Percentiles rank a stretch among this genome's conserved stretches.
Conservation (phyloP, 23 tunicate genomes). For the Ascidia mentula region DNA sequence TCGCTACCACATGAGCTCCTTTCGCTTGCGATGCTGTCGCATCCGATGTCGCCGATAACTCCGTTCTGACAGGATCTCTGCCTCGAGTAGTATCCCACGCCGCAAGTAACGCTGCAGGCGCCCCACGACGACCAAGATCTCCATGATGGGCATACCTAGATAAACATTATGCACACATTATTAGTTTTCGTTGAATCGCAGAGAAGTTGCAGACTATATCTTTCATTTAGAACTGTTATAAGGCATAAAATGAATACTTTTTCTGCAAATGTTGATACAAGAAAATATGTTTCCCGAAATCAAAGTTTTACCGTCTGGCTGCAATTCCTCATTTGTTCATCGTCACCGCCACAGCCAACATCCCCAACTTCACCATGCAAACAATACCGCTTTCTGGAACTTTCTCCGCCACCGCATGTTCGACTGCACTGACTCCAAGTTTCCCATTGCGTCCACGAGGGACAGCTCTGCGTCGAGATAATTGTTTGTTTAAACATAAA, state of each 20-base stretch:
- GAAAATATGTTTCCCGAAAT: no score
- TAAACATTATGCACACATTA: neutral
- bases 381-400: conserved; percentile 34
- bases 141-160: conserved; percentile 26
- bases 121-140: conserved; percentile 42
- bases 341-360: conserved; percentile 30
- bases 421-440: conserved; percentile 39
- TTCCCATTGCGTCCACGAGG: conserved; percentile 43
- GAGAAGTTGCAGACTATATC: no score
- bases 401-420: conserved; percentile 48
- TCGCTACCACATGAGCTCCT: conserved; percentile 6
- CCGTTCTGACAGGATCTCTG: conserved; percentile 47
- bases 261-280: no score
- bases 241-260: no score
- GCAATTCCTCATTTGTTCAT: conserved; percentile 15
- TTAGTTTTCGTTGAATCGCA: no score
- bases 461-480: conserved; percentile 40
- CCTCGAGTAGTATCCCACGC: conserved; percentile 28
- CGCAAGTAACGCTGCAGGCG: conserved; percentile 45
- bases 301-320: neutral
- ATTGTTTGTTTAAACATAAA: no score
- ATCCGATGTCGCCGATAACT: conserved; percentile 46
- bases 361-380: conserved; percentile 37
- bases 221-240: no score
- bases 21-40: conserved; percentile 33